phyloP scores from a whole-genome alignment of 1,140 invertebrate genomes.

The Megathymus violae region DNA sequence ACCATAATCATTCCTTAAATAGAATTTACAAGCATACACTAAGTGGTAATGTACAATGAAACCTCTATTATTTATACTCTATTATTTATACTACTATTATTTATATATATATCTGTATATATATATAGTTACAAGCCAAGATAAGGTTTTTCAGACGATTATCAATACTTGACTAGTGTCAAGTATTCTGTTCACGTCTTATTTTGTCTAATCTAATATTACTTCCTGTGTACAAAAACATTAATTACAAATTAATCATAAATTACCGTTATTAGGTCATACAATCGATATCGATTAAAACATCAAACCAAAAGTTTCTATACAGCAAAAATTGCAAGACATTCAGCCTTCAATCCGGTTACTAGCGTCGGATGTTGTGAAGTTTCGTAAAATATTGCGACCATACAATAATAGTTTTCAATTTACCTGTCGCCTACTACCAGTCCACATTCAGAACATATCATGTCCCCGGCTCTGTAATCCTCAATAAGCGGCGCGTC shows the following conservation, averaged over 20 bases:
- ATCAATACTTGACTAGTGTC: no score
- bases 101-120: no score
- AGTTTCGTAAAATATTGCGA: constrained; percentile 23
- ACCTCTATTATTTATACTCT: no score
- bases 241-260: background rate
- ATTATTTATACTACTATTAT: no score
- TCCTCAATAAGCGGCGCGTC: constrained; percentile 98
- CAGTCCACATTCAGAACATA: constrained; percentile 99
- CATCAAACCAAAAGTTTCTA: constrained; percentile 2
- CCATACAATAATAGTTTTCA: constrained; percentile 26
- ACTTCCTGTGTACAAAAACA: background rate
- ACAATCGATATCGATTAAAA: constrained; percentile 3
- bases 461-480: constrained; percentile 99
- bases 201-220: no score
- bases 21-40: no score
- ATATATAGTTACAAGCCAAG: no score
- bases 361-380: constrained; percentile 18
- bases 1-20: no score
- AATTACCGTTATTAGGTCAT: background rate
- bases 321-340: constrained; percentile 7
- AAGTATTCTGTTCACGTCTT: no score
- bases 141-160: no score
- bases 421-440: constrained; percentile 98
- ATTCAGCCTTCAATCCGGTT: constrained; percentile 23
- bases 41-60: no score